A percentile compares a stretch with the other conserved stretches of the same genome.
Conservation (phyloP, 2,797 vertebrate genomes). For the Danio tinwini region DNA sequence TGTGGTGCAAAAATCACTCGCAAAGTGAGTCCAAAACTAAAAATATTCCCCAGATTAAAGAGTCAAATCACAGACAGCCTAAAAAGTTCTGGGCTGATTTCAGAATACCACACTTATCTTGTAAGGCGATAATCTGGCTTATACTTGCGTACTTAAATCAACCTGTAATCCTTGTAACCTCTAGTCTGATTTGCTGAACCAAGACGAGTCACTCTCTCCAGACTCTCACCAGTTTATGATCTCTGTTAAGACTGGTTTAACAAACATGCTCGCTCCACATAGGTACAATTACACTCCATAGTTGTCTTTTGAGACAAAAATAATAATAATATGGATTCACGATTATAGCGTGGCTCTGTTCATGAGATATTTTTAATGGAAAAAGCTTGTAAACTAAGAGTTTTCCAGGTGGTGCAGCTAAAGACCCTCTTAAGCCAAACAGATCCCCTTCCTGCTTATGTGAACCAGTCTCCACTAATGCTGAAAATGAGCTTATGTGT, state of each 20-base stretch:
- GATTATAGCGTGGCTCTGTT: not conserved
- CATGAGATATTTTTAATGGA: not conserved
- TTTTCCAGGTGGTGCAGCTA: not conserved
- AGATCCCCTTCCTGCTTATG: constrained; percentile 12
- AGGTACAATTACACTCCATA: too few species aligned
- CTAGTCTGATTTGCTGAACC: constrained; percentile 39
- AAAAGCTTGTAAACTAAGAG: not conserved
- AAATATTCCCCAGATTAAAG: constrained; percentile 18
- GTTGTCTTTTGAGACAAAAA: too few species aligned
- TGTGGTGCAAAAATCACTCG: not conserved
- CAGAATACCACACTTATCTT: constrained; percentile 70
- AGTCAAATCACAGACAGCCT: constrained; percentile 14
- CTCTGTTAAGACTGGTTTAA: not conserved
- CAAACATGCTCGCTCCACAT: too few species aligned
- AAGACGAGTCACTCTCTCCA: constrained; percentile 16
- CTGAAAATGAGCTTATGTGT: constrained; percentile 26
- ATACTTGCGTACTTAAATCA: constrained; percentile 71
- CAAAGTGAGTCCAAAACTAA: constrained; percentile 6
- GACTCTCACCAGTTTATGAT: not conserved
- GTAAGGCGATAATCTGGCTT: constrained; percentile 76
- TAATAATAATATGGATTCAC: too few species aligned
- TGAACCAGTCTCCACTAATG: constrained; percentile 15
- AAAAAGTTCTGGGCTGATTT: constrained; percentile 58
- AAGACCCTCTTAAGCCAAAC: constrained; percentile 17
- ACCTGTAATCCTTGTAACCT: constrained; percentile 64